These are phyloP conservation scores for Pseudanteris insignis DNA, from an alignment of 2,888 invertebrate species.

Conservation along the genomic window DNA sequence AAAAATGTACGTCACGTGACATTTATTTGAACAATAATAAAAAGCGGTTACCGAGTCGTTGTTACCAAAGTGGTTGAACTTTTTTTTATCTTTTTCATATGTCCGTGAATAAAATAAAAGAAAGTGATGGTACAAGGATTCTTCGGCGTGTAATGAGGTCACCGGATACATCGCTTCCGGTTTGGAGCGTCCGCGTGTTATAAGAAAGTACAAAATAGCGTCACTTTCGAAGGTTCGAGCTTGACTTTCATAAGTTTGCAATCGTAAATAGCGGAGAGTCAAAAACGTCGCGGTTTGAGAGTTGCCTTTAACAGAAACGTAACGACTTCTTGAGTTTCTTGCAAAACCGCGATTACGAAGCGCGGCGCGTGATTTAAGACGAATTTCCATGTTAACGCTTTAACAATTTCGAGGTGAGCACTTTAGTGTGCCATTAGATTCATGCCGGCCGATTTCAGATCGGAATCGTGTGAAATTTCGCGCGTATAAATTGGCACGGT, in stretches of 20 bases:
- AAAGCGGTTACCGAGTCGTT: too few relatives aligned
- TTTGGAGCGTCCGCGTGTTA: constrained; percentile 19
- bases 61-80: too few relatives aligned
- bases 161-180: too few relatives aligned
- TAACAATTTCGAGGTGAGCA: constrained; percentile 2
- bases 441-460: constrained; percentile 3
- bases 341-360: background rate
- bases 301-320: background rate
- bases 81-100: too few relatives aligned
- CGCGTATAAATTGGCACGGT: constrained; percentile 2
- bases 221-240: constrained; percentile 28
- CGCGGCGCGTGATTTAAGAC: background rate
- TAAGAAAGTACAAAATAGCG: constrained; percentile 26
- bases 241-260: constrained; percentile 24
- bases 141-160: too few relatives aligned
- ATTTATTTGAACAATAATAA: too few relatives aligned
- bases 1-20: too few relatives aligned
- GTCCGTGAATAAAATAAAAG: too few relatives aligned
- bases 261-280: constrained; percentile 12
- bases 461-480: constrained; percentile 7
- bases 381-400: constrained; percentile 11
- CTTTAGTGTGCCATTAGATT: constrained; percentile 5
- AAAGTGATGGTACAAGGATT: too few relatives aligned
- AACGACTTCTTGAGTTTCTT: constrained; percentile 5
- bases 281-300: constrained; percentile 1